Conservation (phyloP, 2,113 vertebrate genomes). For the Tinamus guttatus region DNA sequence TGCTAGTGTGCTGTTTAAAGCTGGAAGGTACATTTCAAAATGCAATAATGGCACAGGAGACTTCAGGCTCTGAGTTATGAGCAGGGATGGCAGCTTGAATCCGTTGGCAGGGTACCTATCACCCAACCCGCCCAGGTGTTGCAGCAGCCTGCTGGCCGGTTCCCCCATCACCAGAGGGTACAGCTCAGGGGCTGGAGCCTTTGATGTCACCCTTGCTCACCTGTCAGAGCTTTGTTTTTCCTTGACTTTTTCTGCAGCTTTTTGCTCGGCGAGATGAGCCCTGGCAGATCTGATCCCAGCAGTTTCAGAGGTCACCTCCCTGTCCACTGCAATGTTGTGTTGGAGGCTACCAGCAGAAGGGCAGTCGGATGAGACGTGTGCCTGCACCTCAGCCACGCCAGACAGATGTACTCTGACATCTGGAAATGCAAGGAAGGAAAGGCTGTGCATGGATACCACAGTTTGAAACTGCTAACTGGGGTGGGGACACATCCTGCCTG, state of each 20-base stretch:
- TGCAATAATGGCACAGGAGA: rapidly evolving
- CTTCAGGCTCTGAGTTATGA: background rate
- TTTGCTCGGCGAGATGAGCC: background rate
- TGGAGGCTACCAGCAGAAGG: rapidly evolving
- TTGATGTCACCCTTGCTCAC: background rate
- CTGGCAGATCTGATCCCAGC: background rate
- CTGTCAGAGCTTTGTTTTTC: background rate
- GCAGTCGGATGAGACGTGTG: background rate
- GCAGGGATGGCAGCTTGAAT: background rate
- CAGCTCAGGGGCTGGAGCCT: background rate
- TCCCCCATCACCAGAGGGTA: background rate
- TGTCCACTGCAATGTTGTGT: background rate
- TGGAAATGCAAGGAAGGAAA: background rate
- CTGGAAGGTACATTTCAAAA: background rate
- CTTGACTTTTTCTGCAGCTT: background rate
- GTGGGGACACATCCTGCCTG: background rate
- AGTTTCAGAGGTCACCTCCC: no score
- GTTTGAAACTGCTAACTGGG: background rate
- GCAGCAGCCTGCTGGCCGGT: rapidly evolving
- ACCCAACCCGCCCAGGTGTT: background rate
- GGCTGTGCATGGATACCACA: background rate
- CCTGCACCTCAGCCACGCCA: background rate
- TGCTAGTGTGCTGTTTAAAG: background rate
- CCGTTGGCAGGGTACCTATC: background rate
- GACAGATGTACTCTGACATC: background rate